Conservation (phyloP, 2,113 vertebrate genomes). For the Macquaria ambigua region DNA sequence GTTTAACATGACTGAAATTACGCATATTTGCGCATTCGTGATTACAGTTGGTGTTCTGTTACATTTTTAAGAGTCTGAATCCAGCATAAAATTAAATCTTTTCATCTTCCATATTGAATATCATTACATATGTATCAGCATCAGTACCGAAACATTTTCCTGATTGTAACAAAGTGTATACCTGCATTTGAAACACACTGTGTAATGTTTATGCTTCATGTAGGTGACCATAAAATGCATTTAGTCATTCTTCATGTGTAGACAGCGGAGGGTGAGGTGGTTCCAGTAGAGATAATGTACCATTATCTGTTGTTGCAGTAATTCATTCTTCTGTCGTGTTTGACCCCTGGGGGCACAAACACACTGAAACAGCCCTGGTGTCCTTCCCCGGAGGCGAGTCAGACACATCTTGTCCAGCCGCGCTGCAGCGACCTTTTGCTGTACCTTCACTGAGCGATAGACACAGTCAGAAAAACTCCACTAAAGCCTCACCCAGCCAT, state of each 20-base stretch:
- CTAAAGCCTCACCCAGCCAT: conserved; percentile 48
- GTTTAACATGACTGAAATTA: background rate
- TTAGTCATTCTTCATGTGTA: background rate
- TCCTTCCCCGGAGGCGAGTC: conserved; percentile 17
- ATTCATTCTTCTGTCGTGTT: conserved; percentile 51
- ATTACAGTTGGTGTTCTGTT: background rate
- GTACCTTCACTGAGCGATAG: conserved; percentile 21
- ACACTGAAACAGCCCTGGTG: conserved; percentile 23
- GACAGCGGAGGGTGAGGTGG: background rate
- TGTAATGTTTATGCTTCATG: conserved; percentile 5
- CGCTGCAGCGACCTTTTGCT: conserved; percentile 9
- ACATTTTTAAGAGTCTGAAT: background rate
- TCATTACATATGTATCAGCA: background rate
- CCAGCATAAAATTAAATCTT: background rate
- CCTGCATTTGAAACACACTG: background rate
- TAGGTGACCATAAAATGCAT: conserved; percentile 16
- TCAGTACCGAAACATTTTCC: background rate
- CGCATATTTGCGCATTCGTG: background rate
- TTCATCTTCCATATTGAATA: background rate
- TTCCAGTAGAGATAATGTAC: conserved; percentile 22
- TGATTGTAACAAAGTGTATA: background rate
- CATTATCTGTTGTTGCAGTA: conserved; percentile 18
- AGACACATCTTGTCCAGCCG: conserved; percentile 2
- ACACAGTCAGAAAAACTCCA: conserved; percentile 25
- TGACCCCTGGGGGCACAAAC: conserved; percentile 17